Percentiles rank a stretch among this genome's conserved stretches.
These are phyloP conservation scores for Urocitellus parryii DNA, from an alignment of 2,113 vertebrate genomes.

Conservation along the genomic window DNA sequence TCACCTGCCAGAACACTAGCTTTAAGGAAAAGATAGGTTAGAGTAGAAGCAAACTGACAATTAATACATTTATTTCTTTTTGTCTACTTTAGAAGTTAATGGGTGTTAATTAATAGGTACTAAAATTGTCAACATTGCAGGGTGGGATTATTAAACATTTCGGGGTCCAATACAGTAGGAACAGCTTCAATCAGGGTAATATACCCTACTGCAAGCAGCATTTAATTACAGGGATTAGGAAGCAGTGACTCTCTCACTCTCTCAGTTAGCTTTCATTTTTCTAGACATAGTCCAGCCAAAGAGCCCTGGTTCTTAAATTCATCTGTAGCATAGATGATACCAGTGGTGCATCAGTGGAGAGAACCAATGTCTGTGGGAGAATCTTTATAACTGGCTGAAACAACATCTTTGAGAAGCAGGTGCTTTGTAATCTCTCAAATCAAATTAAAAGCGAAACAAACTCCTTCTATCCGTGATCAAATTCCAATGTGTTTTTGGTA, in stretches of 20 bases:
- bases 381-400: constrained; percentile 43
- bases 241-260: constrained; percentile 73
- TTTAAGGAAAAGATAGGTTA: constrained; percentile 62
- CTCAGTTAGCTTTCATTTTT: constrained; percentile 72
- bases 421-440: constrained; percentile 47
- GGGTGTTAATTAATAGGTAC: constrained; percentile 86
- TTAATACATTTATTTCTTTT: constrained; percentile 71
- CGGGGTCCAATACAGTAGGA: constrained; percentile 80
- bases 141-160: constrained; percentile 86
- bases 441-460: constrained; percentile 68
- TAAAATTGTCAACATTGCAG: constrained; percentile 82
- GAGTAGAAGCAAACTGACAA: constrained; percentile 59
- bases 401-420: constrained; percentile 41
- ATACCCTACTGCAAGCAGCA: constrained; percentile 83
- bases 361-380: neutral
- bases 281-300: constrained; percentile 61
- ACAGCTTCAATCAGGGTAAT: constrained; percentile 84
- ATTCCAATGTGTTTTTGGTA: constrained; percentile 68
- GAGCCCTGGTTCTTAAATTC: neutral
- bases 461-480: constrained; percentile 42
- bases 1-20: neutral
- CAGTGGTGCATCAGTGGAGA: neutral
- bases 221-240: constrained; percentile 86
- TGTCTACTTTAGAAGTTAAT: constrained; percentile 85
- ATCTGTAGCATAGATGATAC: neutral